phyloP scores from a whole-genome alignment of 1,140 invertebrate species.

The Euwallacea similis region DNA sequence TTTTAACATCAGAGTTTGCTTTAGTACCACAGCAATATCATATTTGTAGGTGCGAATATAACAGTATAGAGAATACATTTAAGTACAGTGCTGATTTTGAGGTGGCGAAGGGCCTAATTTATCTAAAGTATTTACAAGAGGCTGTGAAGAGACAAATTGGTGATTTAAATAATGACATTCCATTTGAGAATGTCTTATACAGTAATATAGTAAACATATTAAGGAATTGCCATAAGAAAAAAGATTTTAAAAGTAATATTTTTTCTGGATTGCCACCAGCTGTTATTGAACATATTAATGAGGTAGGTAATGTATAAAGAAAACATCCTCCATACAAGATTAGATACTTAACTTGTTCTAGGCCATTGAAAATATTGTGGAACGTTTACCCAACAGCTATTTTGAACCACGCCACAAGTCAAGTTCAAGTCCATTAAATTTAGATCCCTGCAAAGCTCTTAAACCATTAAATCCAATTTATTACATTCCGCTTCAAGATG shows the following conservation, averaged over 20 bases:
- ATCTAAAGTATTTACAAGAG: constrained; percentile 37
- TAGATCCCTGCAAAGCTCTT: constrained; percentile 21
- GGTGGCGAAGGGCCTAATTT: constrained; percentile 33
- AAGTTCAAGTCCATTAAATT: background rate
- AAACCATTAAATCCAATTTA: constrained; percentile 39
- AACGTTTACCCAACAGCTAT: constrained; percentile 36
- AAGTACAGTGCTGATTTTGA: constrained; percentile 34
- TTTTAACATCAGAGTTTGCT: background rate
- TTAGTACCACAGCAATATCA: background rate
- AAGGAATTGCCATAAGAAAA: constrained; percentile 25
- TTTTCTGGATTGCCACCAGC: background rate
- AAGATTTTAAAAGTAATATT: constrained; percentile 13
- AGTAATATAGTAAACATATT: constrained; percentile 33
- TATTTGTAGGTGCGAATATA: constrained; percentile 35
- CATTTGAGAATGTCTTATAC: constrained; percentile 37
- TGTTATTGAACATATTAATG: background rate
- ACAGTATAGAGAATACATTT: constrained; percentile 38
- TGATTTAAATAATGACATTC: constrained; percentile 28
- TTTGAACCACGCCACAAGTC: constrained; percentile 23
- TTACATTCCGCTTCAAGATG: constrained; percentile 41
- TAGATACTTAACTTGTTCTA: constrained; percentile 14
- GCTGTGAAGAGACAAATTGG: constrained; percentile 35
- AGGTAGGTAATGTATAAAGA: background rate
- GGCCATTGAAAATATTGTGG: constrained; percentile 39
- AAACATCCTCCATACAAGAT: background rate